A percentile compares a stretch with the other conserved stretches of the same genome.
phyloP scores from a whole-genome alignment of 2,888 invertebrate species.

The Mythimna ferrago region DNA sequence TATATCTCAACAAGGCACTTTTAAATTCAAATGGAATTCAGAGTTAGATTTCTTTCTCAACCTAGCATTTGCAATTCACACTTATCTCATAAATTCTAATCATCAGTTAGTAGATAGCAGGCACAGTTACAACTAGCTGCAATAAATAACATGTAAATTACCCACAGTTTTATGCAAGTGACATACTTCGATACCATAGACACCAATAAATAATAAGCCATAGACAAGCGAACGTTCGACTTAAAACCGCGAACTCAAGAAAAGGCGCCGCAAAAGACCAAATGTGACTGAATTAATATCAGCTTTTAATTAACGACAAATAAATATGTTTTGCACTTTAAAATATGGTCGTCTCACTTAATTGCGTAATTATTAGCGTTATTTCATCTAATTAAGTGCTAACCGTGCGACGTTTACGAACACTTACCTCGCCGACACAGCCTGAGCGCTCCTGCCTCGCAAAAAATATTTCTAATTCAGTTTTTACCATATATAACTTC shows the following conservation, averaged over 20 bases:
- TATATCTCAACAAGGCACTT: not conserved
- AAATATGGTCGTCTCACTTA: conserved; percentile 42
- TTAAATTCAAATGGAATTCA: conserved; percentile 4
- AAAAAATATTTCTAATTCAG: conserved; percentile 27
- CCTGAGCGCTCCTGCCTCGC: conserved; percentile 1
- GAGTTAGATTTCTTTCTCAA: not conserved
- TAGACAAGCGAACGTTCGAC: conserved; percentile 2
- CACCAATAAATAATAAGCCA: conserved; percentile 47
- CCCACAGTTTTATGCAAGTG: conserved; percentile 39
- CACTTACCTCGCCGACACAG: conserved; percentile 11
- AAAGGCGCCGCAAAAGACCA: conserved; percentile 45
- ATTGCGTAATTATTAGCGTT: conserved; percentile 45
- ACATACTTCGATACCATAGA: conserved; percentile 46
- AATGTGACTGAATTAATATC: conserved; percentile 47
- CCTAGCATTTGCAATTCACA: conserved; percentile 33
- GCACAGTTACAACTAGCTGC: conserved; percentile 6
- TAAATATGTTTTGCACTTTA: conserved; percentile 46
- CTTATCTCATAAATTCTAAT: conserved; percentile 39
- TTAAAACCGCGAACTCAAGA: conserved; percentile 21
- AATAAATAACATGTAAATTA: conserved; percentile 49
- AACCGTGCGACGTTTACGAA: conserved; percentile 16
- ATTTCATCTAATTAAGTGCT: conserved; percentile 55
- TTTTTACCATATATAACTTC: conserved; percentile 11
- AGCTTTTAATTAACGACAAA: conserved; percentile 56
- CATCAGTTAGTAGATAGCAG: conserved; percentile 25